These are phyloP conservation scores for Melolontha melolontha DNA, from an alignment of 2,888 invertebrate species.

Conservation along the genomic window DNA sequence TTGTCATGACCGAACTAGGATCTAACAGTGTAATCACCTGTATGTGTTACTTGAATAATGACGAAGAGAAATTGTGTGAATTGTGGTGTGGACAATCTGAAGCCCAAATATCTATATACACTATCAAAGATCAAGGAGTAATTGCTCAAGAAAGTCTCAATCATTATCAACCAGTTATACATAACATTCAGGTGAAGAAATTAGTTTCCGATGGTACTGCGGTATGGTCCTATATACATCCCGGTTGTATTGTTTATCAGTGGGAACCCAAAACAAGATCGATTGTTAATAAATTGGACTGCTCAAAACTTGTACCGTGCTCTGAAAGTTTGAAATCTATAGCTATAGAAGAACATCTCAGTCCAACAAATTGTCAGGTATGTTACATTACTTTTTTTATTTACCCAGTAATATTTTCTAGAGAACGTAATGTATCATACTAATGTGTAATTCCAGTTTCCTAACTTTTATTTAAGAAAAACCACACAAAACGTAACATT, in stretches of 20 bases:
- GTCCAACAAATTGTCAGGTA: slow-evolving; percentile 81
- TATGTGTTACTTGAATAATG: slow-evolving; percentile 71
- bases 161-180: slow-evolving; percentile 71
- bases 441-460: no score
- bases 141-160: slow-evolving; percentile 78
- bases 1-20: slow-evolving; percentile 83
- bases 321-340: slow-evolving; percentile 93
- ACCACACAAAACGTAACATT: no score
- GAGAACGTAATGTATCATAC: no score
- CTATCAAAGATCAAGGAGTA: slow-evolving; percentile 77
- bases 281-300: slow-evolving; percentile 85
- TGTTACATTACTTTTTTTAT: slow-evolving; percentile 32
- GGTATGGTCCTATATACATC: slow-evolving; percentile 86
- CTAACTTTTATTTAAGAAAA: no score
- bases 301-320: slow-evolving; percentile 91
- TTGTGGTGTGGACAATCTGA: slow-evolving; percentile 91
- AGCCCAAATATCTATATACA: slow-evolving; percentile 84
- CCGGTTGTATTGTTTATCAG: slow-evolving; percentile 89
- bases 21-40: slow-evolving; percentile 77
- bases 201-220: slow-evolving; percentile 73
- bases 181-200: slow-evolving; percentile 77
- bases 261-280: slow-evolving; percentile 80
- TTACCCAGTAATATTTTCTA: no score
- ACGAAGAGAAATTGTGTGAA: slow-evolving; percentile 69
- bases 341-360: slow-evolving; percentile 88